phyloP scores from a whole-genome alignment of 2,113 vertebrate genomes.

The Mola mola region DNA sequence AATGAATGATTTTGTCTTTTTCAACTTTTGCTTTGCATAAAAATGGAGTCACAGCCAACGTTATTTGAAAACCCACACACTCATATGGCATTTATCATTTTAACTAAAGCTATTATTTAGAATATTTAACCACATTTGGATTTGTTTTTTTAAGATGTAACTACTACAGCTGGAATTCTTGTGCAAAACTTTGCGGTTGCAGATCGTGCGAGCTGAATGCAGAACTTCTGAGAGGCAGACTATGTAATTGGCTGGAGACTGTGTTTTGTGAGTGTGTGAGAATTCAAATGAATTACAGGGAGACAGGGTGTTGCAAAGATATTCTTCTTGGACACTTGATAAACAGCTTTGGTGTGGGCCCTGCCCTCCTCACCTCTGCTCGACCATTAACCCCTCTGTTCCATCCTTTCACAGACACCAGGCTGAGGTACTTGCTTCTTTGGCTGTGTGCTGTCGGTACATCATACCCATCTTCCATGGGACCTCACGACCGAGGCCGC shows the following conservation, averaged over 20 bases:
- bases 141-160: slow-evolving; percentile 20
- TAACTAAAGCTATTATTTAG: not conserved
- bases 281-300: not conserved
- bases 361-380: not conserved
- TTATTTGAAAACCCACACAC: not conserved
- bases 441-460: slow-evolving; percentile 31
- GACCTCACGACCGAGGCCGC: not conserved
- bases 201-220: slow-evolving; percentile 23
- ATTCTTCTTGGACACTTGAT: slow-evolving; percentile 8
- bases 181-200: slow-evolving; percentile 37
- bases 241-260: too few species aligned
- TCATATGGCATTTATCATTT: slow-evolving; percentile 7
- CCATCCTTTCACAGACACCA: slow-evolving; percentile 1
- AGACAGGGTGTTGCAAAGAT: too few species aligned
- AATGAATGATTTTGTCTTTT: not conserved
- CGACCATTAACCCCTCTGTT: not conserved
- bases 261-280: too few species aligned
- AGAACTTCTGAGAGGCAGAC: too few species aligned
- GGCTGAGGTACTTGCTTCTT: slow-evolving; percentile 35
- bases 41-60: not conserved
- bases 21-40: slow-evolving; percentile 4
- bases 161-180: slow-evolving; percentile 26
- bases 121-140: slow-evolving; percentile 32
- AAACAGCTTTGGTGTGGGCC: slow-evolving; percentile 21
- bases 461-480: slow-evolving; percentile 6